Base-by-base conservation (phyloP, 2,797 vertebrate species). In the Phrynocephalus guinanensis region DNA sequence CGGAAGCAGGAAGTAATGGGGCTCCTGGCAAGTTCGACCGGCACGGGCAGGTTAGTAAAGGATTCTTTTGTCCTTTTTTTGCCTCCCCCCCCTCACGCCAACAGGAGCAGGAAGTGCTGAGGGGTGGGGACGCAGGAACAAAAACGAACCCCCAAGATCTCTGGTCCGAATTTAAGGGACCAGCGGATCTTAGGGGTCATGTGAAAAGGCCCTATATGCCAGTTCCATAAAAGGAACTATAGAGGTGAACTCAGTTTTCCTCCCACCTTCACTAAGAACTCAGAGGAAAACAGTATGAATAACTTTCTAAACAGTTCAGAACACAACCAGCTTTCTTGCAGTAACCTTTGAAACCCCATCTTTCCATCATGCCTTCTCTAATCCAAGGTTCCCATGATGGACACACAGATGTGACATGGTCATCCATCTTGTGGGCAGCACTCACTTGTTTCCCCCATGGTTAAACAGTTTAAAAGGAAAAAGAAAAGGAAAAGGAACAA, bases 211-310 rank as follows among this genome's bases (percentile, higher is more conserved):
- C n/a, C n/a, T n/a, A 56, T 56, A 56, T 56, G 52, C 38, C 38
- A 44, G 38, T 44, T 44, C 38, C 38, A 44, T 44, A 83, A 87
- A 56, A 22, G 26, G 16, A 83, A 76, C 13, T 87, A 22, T 2
- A 48, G 30, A 38, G 22, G 13, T 67, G 24, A 81, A 76, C 24
- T 67, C 63, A 38, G 20, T 83, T 10, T 70, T 38, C 73, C 15
- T 6, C 26, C 56, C 44, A 52, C 13, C 33, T 44, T 16, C 2
- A 16, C 26, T 56, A 6, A 56, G 24, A 13, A 6, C 52, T 30
- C 56, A 63, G 79, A 78, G 48, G 2, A 52, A 38, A 85, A 38
- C 60, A 56, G 3, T 85, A n/a, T 82, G 71, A 89, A 82, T 86
- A 70, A 77, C 38, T 60, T 7, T 44, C 20, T 71, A 24, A 63